Evolutionary conservation across 1,140 invertebrate species (phyloP).

Genomic region (Drosophila triauraria): DNA sequence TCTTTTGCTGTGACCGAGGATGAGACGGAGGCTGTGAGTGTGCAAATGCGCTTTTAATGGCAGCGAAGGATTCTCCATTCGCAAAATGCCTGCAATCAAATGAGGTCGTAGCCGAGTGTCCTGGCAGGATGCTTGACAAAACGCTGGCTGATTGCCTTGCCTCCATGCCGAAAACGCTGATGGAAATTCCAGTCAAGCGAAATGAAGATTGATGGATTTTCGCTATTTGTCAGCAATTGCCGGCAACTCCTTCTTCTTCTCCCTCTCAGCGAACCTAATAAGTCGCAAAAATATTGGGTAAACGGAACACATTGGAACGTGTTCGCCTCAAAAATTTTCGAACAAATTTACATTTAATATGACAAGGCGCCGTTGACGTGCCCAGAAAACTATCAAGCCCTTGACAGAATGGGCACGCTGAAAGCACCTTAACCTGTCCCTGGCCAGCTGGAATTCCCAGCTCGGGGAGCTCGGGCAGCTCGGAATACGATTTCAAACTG

Average conservation of each 20-base stretch:
- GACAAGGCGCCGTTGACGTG: constrained; percentile 46
- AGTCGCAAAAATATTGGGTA: constrained; percentile 63
- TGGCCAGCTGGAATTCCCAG: not conserved
- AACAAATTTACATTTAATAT: constrained; percentile 78
- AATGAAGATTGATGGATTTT: constrained; percentile 77
- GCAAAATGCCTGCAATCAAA: constrained; percentile 28
- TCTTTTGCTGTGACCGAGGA: not conserved
- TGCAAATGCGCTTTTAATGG: constrained; percentile 78
- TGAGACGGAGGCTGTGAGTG: constrained; percentile 13
- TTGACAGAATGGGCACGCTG: constrained; percentile 1
- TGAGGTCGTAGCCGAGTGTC: constrained; percentile 23
- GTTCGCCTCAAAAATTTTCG: constrained; percentile 39
- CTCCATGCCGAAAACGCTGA: not conserved
- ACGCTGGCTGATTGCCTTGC: constrained; percentile 51
- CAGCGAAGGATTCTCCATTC: constrained; percentile 37
- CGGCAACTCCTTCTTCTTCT: constrained; percentile 8
- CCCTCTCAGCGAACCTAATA: constrained; percentile 55
- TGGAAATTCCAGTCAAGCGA: constrained; percentile 46
- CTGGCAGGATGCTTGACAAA: constrained; percentile 53
- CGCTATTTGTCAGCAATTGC: constrained; percentile 58
- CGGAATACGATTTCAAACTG: constrained; percentile 18
- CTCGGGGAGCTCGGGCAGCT: no score
- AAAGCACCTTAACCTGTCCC: constrained; percentile 11
- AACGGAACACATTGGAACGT: constrained; percentile 47
- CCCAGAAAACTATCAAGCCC: constrained; percentile 20